A percentile compares a stretch with the other conserved stretches of the same genome.
phyloP scores from a whole-genome alignment of 2,888 invertebrate genomes.

The Hartigia nigra region DNA sequence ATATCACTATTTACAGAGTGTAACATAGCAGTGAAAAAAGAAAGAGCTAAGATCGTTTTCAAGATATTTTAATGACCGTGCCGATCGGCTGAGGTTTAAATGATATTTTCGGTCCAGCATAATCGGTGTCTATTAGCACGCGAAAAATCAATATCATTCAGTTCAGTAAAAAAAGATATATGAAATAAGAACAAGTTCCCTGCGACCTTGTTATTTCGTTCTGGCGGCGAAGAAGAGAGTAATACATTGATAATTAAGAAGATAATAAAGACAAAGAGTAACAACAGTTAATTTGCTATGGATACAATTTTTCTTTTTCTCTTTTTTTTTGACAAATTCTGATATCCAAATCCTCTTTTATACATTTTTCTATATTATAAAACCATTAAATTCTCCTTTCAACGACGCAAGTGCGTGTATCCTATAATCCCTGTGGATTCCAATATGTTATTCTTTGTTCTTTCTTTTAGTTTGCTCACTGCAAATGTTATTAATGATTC shows the following conservation, averaged over 20 bases:
- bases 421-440: not conserved
- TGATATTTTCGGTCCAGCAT: too few species aligned
- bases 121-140: too few species aligned
- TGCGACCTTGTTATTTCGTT: not conserved
- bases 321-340: too few species aligned
- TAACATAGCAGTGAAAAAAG: too few species aligned
- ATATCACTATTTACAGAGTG: too few species aligned
- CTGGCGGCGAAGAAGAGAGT: not conserved
- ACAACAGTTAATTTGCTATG: not conserved
- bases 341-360: too few species aligned
- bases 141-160: too few species aligned
- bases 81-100: too few species aligned
- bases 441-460: not conserved
- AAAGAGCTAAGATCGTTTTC: too few species aligned
- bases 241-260: not conserved
- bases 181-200: not conserved
- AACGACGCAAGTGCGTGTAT: not conserved
- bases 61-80: too few species aligned
- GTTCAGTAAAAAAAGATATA: too few species aligned
- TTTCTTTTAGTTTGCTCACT: not conserved
- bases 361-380: not conserved
- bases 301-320: not conserved
- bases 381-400: not conserved
- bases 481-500: not conserved
- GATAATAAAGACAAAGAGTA: not conserved